phyloP scores from a whole-genome alignment of 2,888 invertebrate species.

The Silvanus unidentatus region DNA sequence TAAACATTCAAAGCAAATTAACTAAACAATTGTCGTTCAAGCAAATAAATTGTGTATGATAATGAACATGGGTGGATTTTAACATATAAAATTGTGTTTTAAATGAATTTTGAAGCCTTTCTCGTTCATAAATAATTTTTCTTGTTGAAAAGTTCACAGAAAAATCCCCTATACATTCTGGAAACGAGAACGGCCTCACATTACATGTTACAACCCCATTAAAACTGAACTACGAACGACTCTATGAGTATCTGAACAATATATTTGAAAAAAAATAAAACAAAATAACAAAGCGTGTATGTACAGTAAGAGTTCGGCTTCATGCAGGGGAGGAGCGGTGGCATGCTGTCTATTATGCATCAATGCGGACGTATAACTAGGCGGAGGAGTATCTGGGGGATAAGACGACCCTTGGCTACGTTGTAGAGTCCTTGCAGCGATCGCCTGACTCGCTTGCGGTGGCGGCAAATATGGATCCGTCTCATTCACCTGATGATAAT shows the following conservation, averaged over 20 bases:
- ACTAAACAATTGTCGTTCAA: background rate
- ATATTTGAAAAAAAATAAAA: no score
- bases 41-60: background rate
- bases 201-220: no score
- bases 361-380: conserved; percentile 57
- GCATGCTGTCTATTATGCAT: conserved; percentile 45
- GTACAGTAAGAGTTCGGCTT: conserved; percentile 41
- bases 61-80: no score
- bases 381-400: conserved; percentile 54
- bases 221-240: no score
- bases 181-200: no score
- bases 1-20: background rate
- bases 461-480: conserved; percentile 74
- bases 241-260: no score
- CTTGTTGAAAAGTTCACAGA: no score
- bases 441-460: conserved; percentile 55
- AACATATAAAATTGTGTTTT: no score
- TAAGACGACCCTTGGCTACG: conserved; percentile 68
- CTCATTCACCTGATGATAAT: conserved; percentile 78
- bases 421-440: conserved; percentile 57
- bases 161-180: no score
- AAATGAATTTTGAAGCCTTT: no score
- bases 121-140: no score
- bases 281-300: conserved; percentile 29
- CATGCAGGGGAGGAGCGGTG: conserved; percentile 45